Conservation (phyloP, 2,888 invertebrate species). For the Coenonympha arcania region DNA sequence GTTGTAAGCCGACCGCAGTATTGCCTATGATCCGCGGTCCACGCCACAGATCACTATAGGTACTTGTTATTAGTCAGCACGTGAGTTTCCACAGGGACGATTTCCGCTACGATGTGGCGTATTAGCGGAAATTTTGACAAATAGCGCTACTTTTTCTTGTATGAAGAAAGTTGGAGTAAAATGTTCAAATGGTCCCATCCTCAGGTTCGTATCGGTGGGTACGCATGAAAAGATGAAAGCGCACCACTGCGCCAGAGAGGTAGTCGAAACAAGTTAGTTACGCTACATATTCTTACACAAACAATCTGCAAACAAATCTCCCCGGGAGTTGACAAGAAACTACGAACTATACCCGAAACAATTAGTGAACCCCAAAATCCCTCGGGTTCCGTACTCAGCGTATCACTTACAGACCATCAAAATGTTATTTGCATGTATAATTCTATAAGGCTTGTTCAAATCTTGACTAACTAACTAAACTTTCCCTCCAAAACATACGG, state of each 20-base stretch:
- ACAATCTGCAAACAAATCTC: constrained; percentile 6
- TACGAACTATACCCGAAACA: constrained; percentile 17
- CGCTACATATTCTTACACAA: not conserved
- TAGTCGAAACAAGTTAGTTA: not conserved
- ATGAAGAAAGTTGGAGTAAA: too few species aligned
- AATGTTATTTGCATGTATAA: constrained; percentile 54
- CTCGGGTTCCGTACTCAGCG: constrained; percentile 13
- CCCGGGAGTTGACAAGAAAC: constrained; percentile 8
- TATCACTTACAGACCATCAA: constrained; percentile 37
- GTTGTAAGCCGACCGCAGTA: too few species aligned
- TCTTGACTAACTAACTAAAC: constrained; percentile 10
- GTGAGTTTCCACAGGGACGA: too few species aligned
- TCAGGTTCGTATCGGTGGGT: too few species aligned
- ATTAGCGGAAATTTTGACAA: too few species aligned
- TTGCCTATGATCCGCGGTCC: too few species aligned
- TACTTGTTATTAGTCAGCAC: too few species aligned
- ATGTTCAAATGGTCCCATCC: too few species aligned
- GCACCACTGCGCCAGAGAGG: not conserved
- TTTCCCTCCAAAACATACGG: constrained; percentile 10
- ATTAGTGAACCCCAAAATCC: constrained; percentile 16
- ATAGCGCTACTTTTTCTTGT: too few species aligned
- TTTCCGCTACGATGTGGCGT: too few species aligned
- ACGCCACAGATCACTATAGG: too few species aligned
- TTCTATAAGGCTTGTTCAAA: constrained; percentile 36
- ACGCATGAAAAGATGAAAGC: too few species aligned